Conservation (phyloP, 2,113 vertebrate genomes). For the Planiliza haematocheilus region DNA sequence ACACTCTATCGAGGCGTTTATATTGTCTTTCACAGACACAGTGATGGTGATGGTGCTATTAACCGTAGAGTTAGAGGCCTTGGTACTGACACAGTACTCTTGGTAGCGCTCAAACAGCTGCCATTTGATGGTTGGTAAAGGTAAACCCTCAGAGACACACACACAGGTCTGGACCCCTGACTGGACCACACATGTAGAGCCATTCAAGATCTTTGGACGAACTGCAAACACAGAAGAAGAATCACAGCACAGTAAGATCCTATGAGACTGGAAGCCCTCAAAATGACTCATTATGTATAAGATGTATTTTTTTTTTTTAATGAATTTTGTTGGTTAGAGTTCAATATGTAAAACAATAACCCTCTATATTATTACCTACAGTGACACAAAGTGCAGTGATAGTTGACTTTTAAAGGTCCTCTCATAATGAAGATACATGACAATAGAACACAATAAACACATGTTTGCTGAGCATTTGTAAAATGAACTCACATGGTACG, state of each 20-base stretch:
- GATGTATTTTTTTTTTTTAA: too few species aligned
- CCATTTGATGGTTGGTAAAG: conserved; percentile 58
- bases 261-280: too few species aligned
- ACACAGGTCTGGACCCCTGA: conserved; percentile 50
- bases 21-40: accelerated
- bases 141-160: conserved; percentile 58
- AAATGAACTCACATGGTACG: too few species aligned
- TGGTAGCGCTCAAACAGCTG: not conserved
- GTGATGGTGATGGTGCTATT: conserved; percentile 34
- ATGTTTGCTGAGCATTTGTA: too few species aligned
- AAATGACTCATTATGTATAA: too few species aligned
- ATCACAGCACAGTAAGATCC: not conserved
- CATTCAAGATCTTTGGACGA: conserved; percentile 8
- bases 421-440: too few species aligned
- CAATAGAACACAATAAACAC: too few species aligned
- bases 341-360: too few species aligned
- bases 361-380: too few species aligned
- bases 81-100: conserved; percentile 11
- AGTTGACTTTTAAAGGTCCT: too few species aligned
- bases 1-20: not conserved
- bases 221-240: conserved; percentile 33
- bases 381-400: too few species aligned
- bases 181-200: conserved; percentile 41
- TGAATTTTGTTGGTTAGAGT: too few species aligned
- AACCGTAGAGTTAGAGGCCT: conserved; percentile 12